These are phyloP conservation scores for Acanthurus lineatus DNA, from an alignment of 2,797 vertebrate genomes.

Conservation along the genomic window DNA sequence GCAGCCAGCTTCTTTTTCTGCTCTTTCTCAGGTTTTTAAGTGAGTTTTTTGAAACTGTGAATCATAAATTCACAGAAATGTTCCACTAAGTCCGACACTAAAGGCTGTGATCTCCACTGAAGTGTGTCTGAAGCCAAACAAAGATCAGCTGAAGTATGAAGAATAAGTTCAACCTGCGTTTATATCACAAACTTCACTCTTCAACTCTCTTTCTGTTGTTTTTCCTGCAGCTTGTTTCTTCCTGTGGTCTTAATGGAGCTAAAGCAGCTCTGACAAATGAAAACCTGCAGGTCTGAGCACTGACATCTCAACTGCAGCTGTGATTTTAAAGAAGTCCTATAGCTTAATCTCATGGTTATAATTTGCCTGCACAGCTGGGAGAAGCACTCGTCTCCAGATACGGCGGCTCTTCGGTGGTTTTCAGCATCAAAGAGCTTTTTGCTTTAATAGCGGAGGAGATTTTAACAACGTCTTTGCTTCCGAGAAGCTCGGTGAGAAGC, in stretches of 20 bases:
- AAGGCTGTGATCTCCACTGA: no score
- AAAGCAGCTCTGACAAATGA: conserved; percentile 39
- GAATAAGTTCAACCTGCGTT: not conserved
- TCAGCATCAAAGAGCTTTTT: conserved; percentile 53
- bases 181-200: not conserved
- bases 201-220: conserved; percentile 17
- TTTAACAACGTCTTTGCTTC: conserved; percentile 42
- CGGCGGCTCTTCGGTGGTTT: conserved; percentile 37
- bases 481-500: conserved; percentile 42
- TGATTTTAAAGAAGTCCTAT: conserved; percentile 26
- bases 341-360: conserved; percentile 36
- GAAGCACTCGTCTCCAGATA: conserved; percentile 20
- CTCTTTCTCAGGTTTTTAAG: not conserved
- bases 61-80: not conserved
- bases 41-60: no score
- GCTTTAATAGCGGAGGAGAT: conserved; percentile 54
- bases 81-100: no score
- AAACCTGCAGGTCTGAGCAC: conserved; percentile 30
- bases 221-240: conserved; percentile 20
- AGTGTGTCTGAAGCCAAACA: not conserved
- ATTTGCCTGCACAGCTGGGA: conserved; percentile 52
- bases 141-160: not conserved
- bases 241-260: conserved; percentile 8
- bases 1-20: not conserved
- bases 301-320: conserved; percentile 30